Base-by-base conservation (phyloP, 2,797 vertebrate genomes). In the Chaetodon trifasciatus region DNA sequence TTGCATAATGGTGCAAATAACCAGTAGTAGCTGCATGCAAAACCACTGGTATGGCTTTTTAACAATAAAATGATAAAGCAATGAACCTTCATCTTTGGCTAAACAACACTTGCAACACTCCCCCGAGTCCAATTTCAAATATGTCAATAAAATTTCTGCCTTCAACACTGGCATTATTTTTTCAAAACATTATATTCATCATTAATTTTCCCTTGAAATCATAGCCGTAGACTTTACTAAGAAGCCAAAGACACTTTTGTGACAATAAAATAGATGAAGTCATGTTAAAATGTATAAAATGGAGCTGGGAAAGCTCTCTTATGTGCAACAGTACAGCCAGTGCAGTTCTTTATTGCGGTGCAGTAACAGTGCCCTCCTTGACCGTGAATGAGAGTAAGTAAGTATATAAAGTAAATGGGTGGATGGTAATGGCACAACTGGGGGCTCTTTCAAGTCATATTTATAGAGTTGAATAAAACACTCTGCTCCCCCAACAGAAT, bases 401-500 rank as follows among this genome's bases (percentile, higher is more conserved):
- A 39, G 42, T 39, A 35, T 39, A 66, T 40, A 58, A 55, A 82
- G 61, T 46, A 62, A 86, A 73, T 50, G 62, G 40, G 4, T 42
- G 72, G 44, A 69, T 60, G 44, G 12, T 57, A 78, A 81, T 28
- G 63, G 49, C 17, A 66, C 63, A 79, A 21, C 44, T 56, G 78
- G 70, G 67, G 42, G 21, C 55, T 70, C 78, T 81, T 81, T 68
- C 65, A 74, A 35, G 44, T 47, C 57, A 52, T 15, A 70, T 49
- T 70, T 56, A 53, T 72, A 28, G 69, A 32, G 62, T 49, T 74
- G 58, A 79, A 56, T 65, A 70, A 60, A 72, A 71, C 73, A 60
- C 21, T 16, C 6, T 50, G 56, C 2, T 66, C 65, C 85, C 80
- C 81, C 80, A 74, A 37, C 23, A 81, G 75, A 79, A 52, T 85